Base-by-base conservation (phyloP, 2,797 vertebrate genomes). In the Epinephelus malabaricus region DNA sequence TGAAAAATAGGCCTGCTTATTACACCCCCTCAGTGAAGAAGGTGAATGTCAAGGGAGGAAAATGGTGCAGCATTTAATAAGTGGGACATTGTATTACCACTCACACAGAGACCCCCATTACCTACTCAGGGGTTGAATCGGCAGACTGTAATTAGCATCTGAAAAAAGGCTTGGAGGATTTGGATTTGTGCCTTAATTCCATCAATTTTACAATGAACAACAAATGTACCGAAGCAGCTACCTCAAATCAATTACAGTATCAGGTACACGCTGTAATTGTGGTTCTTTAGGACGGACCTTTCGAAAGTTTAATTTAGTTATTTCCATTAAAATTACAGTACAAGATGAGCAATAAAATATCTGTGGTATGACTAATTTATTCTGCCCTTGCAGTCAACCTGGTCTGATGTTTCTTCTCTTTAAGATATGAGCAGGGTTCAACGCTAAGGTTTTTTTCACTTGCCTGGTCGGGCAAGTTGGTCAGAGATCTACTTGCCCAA, bases 41-140 rank as follows among this genome's bases (percentile, higher is more conserved):
- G 88, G 81, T 90, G 82, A 88, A 81, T 85, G 78, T 87, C 81
- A 86, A 87, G 78, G 76, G 80, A 79, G 54, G 69, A 90, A 79
- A 88, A 83, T 72, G 72, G 69, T 83, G 84, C 83, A 76, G 81
- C 70, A 58, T 79, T 86, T 85, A 79, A 86, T 86, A 90, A 91
- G 83, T 79, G 77, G 87, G 77, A 86, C 78, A 82, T 76, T 81
- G 73, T 82, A 83, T 87, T 83, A 75, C 74, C 82, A 72, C 86
- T 85, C 90, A 91, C 81, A 87, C 86, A 55, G 45, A 71, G 73
- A 75, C 62, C 64, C 67, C 78, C 79, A 88, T 85, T 83, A 81
- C 68, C 71, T 77, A 69, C 72, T 85, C 62, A 66, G 46, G 67
- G 74, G 68, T 67, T 74, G 67, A 76, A 87, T 71, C 7, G 40